Evolutionary conservation across 2,113 vertebrate genomes (phyloP).

Genomic region (Melanerpes formicivorus): DNA sequence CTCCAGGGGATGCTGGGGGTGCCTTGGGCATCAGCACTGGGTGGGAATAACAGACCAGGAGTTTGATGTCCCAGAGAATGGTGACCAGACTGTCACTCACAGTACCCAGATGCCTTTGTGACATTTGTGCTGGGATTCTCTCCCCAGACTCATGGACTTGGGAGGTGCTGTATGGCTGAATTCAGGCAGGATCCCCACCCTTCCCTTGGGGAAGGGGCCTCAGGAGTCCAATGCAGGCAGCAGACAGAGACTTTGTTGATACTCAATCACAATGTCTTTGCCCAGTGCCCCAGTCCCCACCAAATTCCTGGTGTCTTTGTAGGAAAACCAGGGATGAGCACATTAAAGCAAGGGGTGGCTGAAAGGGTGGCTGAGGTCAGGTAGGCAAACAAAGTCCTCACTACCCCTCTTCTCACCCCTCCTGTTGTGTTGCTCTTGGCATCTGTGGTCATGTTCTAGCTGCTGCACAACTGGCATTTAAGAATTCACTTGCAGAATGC

Average conservation of each 20-base stretch:
- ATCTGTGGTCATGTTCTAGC: background rate
- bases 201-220: background rate
- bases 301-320: background rate
- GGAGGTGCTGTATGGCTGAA: background rate
- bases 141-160: rapidly evolving
- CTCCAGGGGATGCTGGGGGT: background rate
- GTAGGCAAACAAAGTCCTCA: rapidly evolving
- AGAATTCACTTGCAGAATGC: background rate
- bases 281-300: rapidly evolving
- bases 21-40: rapidly evolving
- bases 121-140: background rate
- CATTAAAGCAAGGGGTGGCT: background rate
- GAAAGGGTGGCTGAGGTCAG: no score
- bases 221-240: rapidly evolving
- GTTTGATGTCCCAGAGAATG: background rate
- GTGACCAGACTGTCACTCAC: background rate
- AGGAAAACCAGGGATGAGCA: background rate
- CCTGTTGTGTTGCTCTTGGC: background rate
- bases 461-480: background rate
- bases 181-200: background rate
- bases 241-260: background rate
- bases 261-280: rapidly evolving
- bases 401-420: background rate
- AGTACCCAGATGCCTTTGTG: background rate
- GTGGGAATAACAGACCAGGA: background rate